Conservation (phyloP, 92 coral and sea anemone genomes). For the Siderastrea radians region DNA sequence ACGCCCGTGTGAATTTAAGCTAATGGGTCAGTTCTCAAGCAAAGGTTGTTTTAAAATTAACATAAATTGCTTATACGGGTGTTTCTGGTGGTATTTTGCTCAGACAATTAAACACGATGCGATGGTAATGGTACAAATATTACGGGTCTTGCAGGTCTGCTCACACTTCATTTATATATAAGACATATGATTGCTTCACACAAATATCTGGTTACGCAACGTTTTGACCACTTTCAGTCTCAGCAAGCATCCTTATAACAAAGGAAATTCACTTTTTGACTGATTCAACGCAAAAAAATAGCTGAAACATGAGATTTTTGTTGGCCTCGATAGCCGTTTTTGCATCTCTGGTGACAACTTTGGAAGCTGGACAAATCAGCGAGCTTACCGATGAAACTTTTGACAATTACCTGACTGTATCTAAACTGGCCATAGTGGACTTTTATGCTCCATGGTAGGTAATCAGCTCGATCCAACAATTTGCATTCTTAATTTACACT, state of each 20-base stretch:
- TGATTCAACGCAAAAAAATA: neutral
- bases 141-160: constrained; percentile 24
- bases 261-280: neutral
- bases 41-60: too few species aligned
- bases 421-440: constrained; percentile 50
- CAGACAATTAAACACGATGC: neutral
- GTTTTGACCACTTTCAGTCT: neutral
- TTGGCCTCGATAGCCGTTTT: neutral
- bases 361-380: neutral
- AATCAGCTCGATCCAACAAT: neutral
- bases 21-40: neutral
- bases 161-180: constrained; percentile 3
- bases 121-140: constrained; percentile 5
- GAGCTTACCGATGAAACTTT: constrained; percentile 34
- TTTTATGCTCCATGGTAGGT: constrained; percentile 68
- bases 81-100: constrained; percentile 17
- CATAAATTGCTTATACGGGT: constrained; percentile 32
- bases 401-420: constrained; percentile 7
- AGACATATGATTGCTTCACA: neutral
- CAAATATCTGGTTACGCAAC: neutral
- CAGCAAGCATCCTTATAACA: neutral
- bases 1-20: neutral
- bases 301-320: constrained; percentile 25
- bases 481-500: too few species aligned
- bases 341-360: neutral